phyloP scores from a whole-genome alignment of 2,113 vertebrate species.

The Gopherus evgoodei region DNA sequence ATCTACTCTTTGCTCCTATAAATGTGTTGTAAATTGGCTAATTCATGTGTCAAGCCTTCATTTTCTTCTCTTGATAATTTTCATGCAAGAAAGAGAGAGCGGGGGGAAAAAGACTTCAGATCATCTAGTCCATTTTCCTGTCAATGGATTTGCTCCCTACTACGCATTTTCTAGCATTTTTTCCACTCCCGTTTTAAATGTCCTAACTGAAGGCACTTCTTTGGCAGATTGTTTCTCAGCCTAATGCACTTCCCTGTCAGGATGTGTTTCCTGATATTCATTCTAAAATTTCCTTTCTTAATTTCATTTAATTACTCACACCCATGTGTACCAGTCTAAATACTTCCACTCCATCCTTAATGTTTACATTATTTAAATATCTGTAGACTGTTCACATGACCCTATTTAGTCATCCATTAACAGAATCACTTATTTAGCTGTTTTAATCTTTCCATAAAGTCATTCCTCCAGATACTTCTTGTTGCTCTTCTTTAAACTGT shows the following conservation, averaged over 20 bases:
- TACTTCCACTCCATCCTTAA: conserved; percentile 27
- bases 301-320: conserved; percentile 47
- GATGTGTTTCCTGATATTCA: conserved; percentile 22
- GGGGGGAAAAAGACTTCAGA: not conserved
- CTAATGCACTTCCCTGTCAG: not conserved
- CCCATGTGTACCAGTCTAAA: conserved; percentile 7
- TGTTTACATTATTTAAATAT: conserved; percentile 44
- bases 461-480: conserved; percentile 35
- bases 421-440: conserved; percentile 11
- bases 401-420: conserved; percentile 23
- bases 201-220: not conserved
- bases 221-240: conserved; percentile 7
- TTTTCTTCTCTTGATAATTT: not conserved
- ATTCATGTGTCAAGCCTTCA: not conserved
- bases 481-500: conserved; percentile 11
- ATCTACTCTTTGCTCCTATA: not conserved
- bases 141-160: not conserved
- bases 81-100: not conserved
- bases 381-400: not conserved
- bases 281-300: not conserved
- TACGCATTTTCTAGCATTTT: conserved; percentile 7
- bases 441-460: conserved; percentile 46
- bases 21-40: not conserved
- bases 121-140: not conserved
- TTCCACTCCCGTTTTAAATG: not conserved